Evolutionary conservation across 2,797 vertebrate species (phyloP).

Genomic region (Melanotaenia nigrans): DNA sequence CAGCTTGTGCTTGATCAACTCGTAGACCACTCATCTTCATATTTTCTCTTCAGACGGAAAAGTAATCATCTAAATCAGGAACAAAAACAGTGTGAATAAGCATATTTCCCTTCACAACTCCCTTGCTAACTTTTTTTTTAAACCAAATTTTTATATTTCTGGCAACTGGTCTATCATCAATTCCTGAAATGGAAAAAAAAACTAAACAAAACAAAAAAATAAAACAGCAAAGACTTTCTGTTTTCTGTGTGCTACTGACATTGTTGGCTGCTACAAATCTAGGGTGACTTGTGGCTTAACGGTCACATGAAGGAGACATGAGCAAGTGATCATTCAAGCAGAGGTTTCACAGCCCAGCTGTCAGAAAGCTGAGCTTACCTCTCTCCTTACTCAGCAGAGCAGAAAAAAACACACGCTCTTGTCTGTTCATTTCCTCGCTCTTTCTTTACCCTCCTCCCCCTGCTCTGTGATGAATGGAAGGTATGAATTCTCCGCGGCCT

Average conservation of each 20-base stretch:
- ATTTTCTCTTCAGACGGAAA: background rate
- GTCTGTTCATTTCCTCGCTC: constrained; percentile 76
- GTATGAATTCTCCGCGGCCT: constrained; percentile 84
- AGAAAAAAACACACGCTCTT: constrained; percentile 66
- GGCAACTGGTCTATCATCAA: background rate
- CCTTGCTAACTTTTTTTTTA: background rate
- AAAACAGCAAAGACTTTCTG: background rate
- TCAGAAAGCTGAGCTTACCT: constrained; percentile 71
- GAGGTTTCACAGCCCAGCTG: constrained; percentile 72
- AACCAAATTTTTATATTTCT: background rate
- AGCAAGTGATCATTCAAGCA: constrained; percentile 62
- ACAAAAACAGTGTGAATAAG: background rate
- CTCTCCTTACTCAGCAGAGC: constrained; percentile 79
- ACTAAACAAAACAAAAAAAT: no score
- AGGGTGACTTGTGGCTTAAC: constrained; percentile 27
- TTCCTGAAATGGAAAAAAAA: background rate
- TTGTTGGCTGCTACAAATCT: constrained; percentile 19
- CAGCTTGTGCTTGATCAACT: background rate
- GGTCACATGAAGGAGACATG: constrained; percentile 42
- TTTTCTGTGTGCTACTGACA: background rate
- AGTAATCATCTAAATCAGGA: background rate
- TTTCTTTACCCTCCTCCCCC: constrained; percentile 61
- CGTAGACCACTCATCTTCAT: no score
- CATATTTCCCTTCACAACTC: background rate
- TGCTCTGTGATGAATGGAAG: constrained; percentile 82